Evolutionary conservation across 2,113 vertebrate genomes (phyloP).

Genomic region (Erpornis zantholeuca): DNA sequence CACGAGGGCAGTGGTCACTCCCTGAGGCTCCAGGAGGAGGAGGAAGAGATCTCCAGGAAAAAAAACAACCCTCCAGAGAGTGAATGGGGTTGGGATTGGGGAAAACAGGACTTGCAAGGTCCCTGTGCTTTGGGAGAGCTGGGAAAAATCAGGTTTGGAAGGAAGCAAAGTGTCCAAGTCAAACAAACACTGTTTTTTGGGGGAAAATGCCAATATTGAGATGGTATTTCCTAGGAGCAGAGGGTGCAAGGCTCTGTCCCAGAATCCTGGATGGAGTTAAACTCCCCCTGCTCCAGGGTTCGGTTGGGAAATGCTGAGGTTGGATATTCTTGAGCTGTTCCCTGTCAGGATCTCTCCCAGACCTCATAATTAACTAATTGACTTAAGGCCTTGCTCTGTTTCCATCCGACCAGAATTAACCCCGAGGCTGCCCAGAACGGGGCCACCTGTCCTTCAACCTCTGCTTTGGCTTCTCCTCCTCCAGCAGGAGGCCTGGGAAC

Average conservation of each 20-base stretch:
- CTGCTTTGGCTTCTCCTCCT: rapidly evolving
- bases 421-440: background rate
- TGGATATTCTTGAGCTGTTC: background rate
- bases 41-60: background rate
- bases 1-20: background rate
- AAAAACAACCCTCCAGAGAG: background rate
- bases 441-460: rapidly evolving
- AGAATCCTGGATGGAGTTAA: background rate
- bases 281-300: background rate
- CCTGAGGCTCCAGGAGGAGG: background rate
- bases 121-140: rapidly evolving
- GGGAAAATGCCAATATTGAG: rapidly evolving
- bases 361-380: background rate
- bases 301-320: background rate
- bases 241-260: background rate
- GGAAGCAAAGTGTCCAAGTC: background rate
- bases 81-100: background rate
- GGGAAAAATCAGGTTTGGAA: background rate
- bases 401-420: rapidly evolving
- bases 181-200: background rate
- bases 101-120: background rate
- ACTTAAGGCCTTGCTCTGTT: background rate
- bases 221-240: rapidly evolving
- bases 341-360: background rate
- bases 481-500: background rate